A percentile compares a stretch with the other conserved stretches of the same genome.
Evolutionary conservation across 1,140 invertebrate genomes (phyloP).

Genomic region (Aphidius ervi): DNA sequence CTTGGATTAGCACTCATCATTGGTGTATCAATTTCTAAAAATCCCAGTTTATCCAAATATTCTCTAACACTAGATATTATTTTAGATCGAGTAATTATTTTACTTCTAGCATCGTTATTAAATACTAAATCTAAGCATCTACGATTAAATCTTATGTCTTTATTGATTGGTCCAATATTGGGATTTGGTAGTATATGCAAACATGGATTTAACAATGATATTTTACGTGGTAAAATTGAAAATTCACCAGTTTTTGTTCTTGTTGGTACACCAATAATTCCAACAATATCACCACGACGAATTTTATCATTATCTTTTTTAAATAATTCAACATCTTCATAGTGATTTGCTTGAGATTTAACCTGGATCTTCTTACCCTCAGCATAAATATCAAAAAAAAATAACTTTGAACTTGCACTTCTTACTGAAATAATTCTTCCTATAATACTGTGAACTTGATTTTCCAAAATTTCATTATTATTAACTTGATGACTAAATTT

Average conservation of each 20-base stretch:
- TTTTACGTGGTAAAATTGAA: conserved; percentile 83
- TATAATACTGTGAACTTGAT: conserved; percentile 71
- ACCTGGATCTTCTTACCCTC: conserved; percentile 94
- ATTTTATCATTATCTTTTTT: conserved; percentile 75
- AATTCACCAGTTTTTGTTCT: conserved; percentile 98
- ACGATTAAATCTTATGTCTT: conserved; percentile 91
- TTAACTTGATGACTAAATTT: conserved; percentile 67
- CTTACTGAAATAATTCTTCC: conserved; percentile 95
- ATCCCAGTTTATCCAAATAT: conserved; percentile 91
- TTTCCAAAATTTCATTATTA: conserved; percentile 73
- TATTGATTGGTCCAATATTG: conserved; percentile 96
- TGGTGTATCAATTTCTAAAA: conserved; percentile 98
- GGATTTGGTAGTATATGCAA: conserved; percentile 97
- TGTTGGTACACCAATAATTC: conserved; percentile 82
- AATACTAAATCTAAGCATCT: conserved; percentile 97
- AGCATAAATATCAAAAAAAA: conserved; percentile 94
- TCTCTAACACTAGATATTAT: conserved; percentile 88
- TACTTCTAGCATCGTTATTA: conserved; percentile 81
- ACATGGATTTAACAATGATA: conserved; percentile 90
- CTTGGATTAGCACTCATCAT: conserved; percentile 99
- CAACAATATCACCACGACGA: conserved; percentile 93
- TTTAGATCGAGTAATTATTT: conserved; percentile 84
- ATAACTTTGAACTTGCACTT: conserved; percentile 90
- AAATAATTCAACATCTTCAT: conserved; percentile 73
- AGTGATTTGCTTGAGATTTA: conserved; percentile 88